These are phyloP conservation scores for Empidonax traillii DNA, from an alignment of 2,113 vertebrate genomes.

Conservation along the genomic window DNA sequence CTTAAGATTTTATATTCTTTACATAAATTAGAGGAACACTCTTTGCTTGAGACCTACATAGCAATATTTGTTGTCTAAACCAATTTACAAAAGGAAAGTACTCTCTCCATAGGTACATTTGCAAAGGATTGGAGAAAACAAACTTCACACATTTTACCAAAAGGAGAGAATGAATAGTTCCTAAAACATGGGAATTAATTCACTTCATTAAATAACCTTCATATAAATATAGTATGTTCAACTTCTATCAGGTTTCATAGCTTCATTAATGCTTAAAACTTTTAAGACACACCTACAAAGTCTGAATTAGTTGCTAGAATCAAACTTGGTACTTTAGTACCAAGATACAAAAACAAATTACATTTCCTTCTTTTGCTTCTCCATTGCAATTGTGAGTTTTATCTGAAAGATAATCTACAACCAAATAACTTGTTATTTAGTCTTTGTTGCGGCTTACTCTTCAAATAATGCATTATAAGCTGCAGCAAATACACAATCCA, in stretches of 20 bases:
- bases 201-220: background rate
- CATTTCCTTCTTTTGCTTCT: background rate
- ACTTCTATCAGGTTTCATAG: background rate
- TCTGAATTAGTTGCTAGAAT: background rate
- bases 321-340: background rate
- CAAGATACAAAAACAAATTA: background rate
- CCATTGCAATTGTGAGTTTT: background rate
- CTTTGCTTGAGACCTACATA: background rate
- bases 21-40: background rate
- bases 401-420: background rate
- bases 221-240: background rate
- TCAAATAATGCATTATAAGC: background rate
- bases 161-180: background rate
- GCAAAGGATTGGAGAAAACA: background rate
- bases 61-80: background rate
- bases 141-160: background rate
- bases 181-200: background rate
- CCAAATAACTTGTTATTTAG: background rate
- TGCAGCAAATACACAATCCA: background rate
- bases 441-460: background rate
- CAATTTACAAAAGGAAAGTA: background rate
- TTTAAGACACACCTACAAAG: background rate
- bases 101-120: background rate
- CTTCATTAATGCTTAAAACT: background rate
- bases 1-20: background rate